phyloP scores from a whole-genome alignment of 2,797 vertebrate species.

The Babyrousa celebensis region DNA sequence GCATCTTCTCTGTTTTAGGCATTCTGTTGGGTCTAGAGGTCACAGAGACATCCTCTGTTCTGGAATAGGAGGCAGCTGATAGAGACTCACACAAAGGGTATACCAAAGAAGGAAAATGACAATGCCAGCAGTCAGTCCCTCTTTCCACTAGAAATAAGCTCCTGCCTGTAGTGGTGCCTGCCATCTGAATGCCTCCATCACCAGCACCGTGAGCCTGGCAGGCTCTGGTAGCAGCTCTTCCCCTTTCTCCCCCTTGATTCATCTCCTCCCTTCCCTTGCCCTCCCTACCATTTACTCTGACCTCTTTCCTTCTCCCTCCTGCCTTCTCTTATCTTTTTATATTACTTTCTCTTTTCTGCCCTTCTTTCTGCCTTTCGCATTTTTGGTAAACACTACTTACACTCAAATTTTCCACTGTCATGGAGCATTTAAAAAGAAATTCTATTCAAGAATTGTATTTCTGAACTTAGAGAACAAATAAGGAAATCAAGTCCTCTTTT shows the following conservation, averaged over 20 bases:
- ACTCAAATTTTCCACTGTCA: neutral
- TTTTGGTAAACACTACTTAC: neutral
- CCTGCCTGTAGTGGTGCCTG: fast-evolving
- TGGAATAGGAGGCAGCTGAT: neutral
- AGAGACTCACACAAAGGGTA: neutral
- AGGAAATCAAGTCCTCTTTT: neutral
- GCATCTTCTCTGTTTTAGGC: neutral
- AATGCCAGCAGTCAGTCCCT: neutral
- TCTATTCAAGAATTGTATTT: neutral
- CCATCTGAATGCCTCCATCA: neutral
- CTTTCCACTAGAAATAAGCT: neutral
- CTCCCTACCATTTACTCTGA: too few species aligned
- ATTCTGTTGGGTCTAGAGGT: neutral
- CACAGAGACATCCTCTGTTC: neutral
- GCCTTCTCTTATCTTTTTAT: neutral
- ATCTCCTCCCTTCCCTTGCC: neutral
- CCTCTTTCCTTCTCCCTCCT: neutral
- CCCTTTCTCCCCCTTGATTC: too few species aligned
- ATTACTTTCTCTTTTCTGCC: neutral
- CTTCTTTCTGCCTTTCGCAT: neutral
- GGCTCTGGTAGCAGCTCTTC: too few species aligned
- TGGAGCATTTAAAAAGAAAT: neutral
- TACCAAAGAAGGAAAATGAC: neutral
- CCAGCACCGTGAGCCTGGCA: neutral
- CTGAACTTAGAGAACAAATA: neutral